Conservation (phyloP, 2,797 vertebrate genomes). For the Okamejei kenojei region DNA sequence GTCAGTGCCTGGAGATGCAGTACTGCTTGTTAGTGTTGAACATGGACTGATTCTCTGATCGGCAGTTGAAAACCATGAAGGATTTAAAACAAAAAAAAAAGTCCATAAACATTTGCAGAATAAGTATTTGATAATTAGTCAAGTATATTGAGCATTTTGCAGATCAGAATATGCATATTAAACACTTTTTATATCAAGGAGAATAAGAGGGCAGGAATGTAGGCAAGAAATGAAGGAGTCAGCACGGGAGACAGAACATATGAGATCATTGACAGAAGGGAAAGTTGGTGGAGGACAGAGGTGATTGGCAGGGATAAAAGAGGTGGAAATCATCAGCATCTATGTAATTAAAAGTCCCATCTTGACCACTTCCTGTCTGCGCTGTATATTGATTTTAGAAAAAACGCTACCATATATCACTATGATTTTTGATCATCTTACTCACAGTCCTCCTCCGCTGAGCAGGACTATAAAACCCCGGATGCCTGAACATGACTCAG, state of each 20-base stretch:
- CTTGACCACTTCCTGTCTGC: too few relatives aligned
- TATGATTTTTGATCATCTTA: too few relatives aligned
- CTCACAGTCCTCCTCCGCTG: too few relatives aligned
- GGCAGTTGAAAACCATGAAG: conserved; percentile 66
- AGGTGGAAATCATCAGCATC: not conserved
- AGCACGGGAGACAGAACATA: too few relatives aligned
- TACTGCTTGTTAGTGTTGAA: conserved; percentile 92
- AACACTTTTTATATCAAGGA: not conserved
- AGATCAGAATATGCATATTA: not conserved
- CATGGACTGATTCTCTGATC: conserved; percentile 88
- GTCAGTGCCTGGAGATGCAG: conserved; percentile 84
- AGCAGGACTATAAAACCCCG: too few relatives aligned
- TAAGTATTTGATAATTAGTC: not conserved
- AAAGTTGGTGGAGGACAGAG: too few relatives aligned
- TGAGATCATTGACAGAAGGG: too few relatives aligned
- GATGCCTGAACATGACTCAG: too few relatives aligned
- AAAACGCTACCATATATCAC: too few relatives aligned
- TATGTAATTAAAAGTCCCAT: too few relatives aligned
- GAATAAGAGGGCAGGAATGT: not conserved
- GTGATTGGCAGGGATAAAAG: not conserved
- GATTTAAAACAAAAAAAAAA: conserved; percentile 38
- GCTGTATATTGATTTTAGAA: too few relatives aligned
- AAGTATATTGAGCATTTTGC: not conserved
- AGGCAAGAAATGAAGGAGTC: not conserved
- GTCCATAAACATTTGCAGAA: not conserved